Evolutionary conservation across 2,797 vertebrate genomes (phyloP), one percentile per base, ranked within the genome.

Genomic region (Pseudochirops cupreus): DNA sequence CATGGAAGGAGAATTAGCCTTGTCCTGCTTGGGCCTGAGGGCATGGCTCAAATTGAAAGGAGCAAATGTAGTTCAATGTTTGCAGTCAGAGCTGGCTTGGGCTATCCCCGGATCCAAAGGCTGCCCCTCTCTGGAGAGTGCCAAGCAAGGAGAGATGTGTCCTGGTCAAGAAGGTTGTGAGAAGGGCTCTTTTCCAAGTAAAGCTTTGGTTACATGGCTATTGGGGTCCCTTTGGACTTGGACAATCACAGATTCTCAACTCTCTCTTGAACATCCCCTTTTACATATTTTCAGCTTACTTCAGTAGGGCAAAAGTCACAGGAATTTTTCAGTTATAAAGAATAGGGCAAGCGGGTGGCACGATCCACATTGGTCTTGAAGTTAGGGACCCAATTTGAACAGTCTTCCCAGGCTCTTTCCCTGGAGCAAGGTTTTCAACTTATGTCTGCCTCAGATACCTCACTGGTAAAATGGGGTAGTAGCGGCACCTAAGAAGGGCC

Each of bases 261-360:
- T 39, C 31, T 57, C 56, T 29, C 0, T 82, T 29, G 91, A 87
- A 46, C 91, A 93, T 5, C 9, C 92, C 91, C 26, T 95, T 93
- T 96, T 94, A 92, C 91, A 90, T 39, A 92, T 21, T 46, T 82
- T 91, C 16, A 82, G 59, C 59, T 52, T 53, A 3, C 97, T 96
- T 56, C 0, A 5, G 55, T 12, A 26, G 94, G 96, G 58, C 82
- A n/a, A 95, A 92, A 96, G n/a, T 82, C 67, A 82, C n/a, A 39
- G n/a, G 39, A 82, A 82, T 18, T 39, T 24, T 82, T 46, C 67
- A 82, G 18, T 24, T 46, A 1, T 46, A 7, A 82, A 82, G 67
- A 82, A 21, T 10, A 5, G n/a, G 12, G 33, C 62, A 67, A 67
- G 31, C 12, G 2, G 67, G 18, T 46, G n/a, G n/a, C 39, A 21